Evolutionary conservation across 2,113 vertebrate genomes (phyloP).

Genomic region (Cyanoderma ruficeps): DNA sequence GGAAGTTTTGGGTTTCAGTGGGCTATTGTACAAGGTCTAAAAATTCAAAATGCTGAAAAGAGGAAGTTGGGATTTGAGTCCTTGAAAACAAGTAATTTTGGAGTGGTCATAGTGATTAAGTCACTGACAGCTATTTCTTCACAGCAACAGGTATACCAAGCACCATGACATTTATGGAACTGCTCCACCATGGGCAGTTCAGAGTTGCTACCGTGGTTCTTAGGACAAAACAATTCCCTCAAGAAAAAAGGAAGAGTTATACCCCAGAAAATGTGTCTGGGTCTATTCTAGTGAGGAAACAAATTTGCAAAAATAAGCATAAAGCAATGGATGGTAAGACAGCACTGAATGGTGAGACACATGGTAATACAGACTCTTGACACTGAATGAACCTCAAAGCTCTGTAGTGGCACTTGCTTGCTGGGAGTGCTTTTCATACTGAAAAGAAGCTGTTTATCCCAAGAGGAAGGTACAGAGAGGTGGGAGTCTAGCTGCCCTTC

Average conservation of each 20-base stretch:
- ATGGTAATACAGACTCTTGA: accelerated
- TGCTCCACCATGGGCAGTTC: neutral
- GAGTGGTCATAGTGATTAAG: neutral
- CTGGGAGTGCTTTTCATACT: neutral
- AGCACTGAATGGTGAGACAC: neutral
- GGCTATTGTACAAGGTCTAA: neutral
- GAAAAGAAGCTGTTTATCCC: neutral
- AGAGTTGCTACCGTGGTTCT: neutral
- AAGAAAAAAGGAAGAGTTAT: neutral
- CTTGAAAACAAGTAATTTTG: neutral
- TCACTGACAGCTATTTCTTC: neutral
- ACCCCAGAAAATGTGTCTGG: neutral
- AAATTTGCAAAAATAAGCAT: neutral
- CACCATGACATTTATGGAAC: neutral
- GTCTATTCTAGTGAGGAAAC: neutral
- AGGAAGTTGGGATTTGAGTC: neutral
- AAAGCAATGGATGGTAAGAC: neutral
- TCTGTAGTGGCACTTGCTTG: neutral
- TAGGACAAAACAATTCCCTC: neutral
- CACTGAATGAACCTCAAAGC: neutral
- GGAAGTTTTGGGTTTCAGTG: neutral
- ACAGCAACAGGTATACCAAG: neutral
- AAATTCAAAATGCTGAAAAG: neutral
- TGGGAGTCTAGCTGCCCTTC: neutral
- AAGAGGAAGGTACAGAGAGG: neutral